These are phyloP conservation scores for Chrysomela aeneicollis DNA, from an alignment of 2,888 invertebrate genomes.

Conservation along the genomic window DNA sequence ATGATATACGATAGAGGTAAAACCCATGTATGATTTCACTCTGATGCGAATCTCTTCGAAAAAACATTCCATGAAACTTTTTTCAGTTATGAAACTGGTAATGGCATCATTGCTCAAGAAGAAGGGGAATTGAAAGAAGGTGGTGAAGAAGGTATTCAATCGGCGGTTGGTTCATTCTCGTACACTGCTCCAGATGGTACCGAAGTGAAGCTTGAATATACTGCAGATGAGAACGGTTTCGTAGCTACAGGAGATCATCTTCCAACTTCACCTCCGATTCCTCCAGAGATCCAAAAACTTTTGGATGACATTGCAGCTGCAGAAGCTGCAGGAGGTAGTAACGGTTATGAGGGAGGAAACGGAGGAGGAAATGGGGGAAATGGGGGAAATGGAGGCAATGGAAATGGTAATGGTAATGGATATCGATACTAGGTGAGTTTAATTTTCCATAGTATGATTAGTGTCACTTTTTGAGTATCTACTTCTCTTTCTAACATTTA, in stretches of 20 bases:
- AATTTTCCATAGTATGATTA: too few species aligned
- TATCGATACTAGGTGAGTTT: slow-evolving; percentile 30
- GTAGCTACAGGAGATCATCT: slow-evolving; percentile 65
- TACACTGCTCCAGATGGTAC: slow-evolving; percentile 74
- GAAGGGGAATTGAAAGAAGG: slow-evolving; percentile 69
- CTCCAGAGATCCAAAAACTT: slow-evolving; percentile 69
- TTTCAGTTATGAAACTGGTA: slow-evolving; percentile 69
- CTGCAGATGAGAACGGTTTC: slow-evolving; percentile 72
- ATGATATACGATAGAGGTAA: too few species aligned
- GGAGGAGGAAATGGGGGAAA: slow-evolving; percentile 42
- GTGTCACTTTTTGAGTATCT: too few species aligned
- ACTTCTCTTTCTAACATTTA: too few species aligned
- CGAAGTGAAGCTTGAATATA: slow-evolving; percentile 65
- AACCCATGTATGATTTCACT: too few species aligned
- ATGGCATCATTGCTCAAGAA: slow-evolving; percentile 71
- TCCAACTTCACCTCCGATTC: slow-evolving; percentile 71
- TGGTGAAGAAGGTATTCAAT: slow-evolving; percentile 66
- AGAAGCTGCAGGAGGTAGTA: slow-evolving; percentile 53
- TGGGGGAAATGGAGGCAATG: slow-evolving; percentile 40
- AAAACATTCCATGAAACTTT: too few species aligned
- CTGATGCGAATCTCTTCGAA: too few species aligned
- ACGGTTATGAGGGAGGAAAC: slow-evolving; percentile 46
- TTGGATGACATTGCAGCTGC: slow-evolving; percentile 64
- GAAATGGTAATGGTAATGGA: slow-evolving; percentile 39
- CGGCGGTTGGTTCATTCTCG: slow-evolving; percentile 68